Evolutionary conservation across 2,888 invertebrate species (phyloP), one percentile per base, ranked within the genome.

Genomic region (Elysia crispata): DNA sequence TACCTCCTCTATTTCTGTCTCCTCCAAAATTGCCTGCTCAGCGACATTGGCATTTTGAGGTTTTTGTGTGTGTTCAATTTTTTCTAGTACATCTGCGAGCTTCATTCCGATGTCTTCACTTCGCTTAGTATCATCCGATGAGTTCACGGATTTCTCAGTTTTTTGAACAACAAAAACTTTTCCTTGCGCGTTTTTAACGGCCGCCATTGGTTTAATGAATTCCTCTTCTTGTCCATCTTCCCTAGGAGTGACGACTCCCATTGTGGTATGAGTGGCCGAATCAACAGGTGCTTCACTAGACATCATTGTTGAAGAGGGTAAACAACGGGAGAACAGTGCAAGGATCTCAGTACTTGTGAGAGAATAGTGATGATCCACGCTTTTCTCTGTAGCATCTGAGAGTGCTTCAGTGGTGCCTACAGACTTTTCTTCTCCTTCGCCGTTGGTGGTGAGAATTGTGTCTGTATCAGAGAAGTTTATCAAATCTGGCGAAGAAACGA

Each of bases 181-280:
- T 30, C 82, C 81, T 49, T 77, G 73, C 31, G 74, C 33, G 74
- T 84, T 77, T 50, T 62, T 78, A 25, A 67, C 60, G n/a, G 69
- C 75, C 23, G 18, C 15, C 83, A 82, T 83, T 6, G 83, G 84
- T 8, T 66, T 20, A 18, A 82, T 82, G 18, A 66, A 28, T 23
- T 84, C 84, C 64, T 84, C 83, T 30, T 76, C 81, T 6, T 82
- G 72, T n/a, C 66, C 81, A n/a, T 64, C 79, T 1, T 83, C 62
- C 18, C 41, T 62, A 28, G 60, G 41, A 15, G 28, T 77, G 8
- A 49, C 31, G 13, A 80, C 67, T 23, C 73, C 77, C 23, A 66
- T n/a, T 25, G 64, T 30, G 30, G 73, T 78, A 41, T 41, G 41
- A 11, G 41, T 41, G 41, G 41, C 41, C 41, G 11, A 41, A 41